phyloP scores from a whole-genome alignment of 2,113 vertebrate genomes.

The Rhombomys opimus region DNA sequence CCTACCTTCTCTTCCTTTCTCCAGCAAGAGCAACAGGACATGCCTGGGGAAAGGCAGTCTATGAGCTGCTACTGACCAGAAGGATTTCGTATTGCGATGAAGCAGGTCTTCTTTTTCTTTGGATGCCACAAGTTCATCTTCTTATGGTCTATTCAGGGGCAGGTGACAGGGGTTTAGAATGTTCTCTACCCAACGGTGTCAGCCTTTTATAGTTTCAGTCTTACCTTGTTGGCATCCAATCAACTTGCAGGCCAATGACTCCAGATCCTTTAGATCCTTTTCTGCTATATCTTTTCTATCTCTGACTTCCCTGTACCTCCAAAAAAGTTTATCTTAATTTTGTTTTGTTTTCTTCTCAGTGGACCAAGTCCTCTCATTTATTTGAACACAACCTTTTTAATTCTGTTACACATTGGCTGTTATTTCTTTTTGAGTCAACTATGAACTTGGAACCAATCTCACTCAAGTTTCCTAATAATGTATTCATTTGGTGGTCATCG shows the following conservation, averaged over 20 bases:
- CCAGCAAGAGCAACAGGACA: not conserved
- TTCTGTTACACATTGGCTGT: not conserved
- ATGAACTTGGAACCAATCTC: not conserved
- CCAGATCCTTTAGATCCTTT: not conserved
- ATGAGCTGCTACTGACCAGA: not conserved
- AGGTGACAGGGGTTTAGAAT: not conserved
- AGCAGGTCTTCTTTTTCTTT: constrained; percentile 14
- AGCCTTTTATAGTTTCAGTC: not conserved
- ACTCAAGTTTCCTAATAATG: not conserved
- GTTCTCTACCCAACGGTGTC: not conserved
- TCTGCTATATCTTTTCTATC: not conserved
- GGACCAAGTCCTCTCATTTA: not conserved
- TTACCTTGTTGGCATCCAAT: not conserved
- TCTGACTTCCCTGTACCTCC: not conserved
- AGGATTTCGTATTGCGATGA: constrained; percentile 15
- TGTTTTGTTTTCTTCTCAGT: not conserved
- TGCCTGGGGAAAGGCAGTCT: not conserved
- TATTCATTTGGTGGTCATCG: not conserved
- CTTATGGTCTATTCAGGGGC: not conserved
- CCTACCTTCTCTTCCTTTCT: not conserved
- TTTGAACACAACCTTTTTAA: not conserved
- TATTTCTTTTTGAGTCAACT: not conserved
- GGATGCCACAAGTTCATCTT: not conserved
- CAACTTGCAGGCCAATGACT: not conserved
- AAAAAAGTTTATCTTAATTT: not conserved